Evolutionary conservation across 2,797 vertebrate genomes (phyloP), one percentile per base, ranked within the genome.

Genomic region (Chelmon rostratus): DNA sequence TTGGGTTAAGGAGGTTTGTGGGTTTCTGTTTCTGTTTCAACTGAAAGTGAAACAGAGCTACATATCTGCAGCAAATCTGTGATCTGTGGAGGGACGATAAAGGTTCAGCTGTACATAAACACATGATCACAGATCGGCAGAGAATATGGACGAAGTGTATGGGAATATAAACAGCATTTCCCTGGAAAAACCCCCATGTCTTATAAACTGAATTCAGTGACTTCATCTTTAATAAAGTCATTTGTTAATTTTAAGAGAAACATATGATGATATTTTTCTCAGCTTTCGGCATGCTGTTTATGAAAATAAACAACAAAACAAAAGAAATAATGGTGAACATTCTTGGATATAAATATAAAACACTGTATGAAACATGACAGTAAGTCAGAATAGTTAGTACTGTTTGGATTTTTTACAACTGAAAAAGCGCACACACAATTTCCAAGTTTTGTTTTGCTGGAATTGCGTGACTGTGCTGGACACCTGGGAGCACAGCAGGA

Each of bases 291-390:
- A 56, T 23, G 21, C 44, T 66, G 12, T 16, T n/a, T n/a, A n/a
- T n/a, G n/a, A n/a, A 50, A 52, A 6, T 28, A 38, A 52, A 62
- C 28, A 44, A 5, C 47, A 38, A 2, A 59, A 28, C 5, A 13
- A 11, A 40, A 25, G 31, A 40, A 19, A 62, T 42, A 65, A 56
- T 25, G 3, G 8, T 10, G 7, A 21, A 31, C 18, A 0, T 56
- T n/a, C n/a, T 58, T 40, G n/a, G n/a, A 28, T 12, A 66, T 66
- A 49, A 66, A 75, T 66, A 67, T 40, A 42, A 57, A 63, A 63
- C 25, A 33, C 1, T 35, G 10, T 54, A 11, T 54, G 35, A 37
- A 12, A 56, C 18, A 21, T 23, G n/a, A 35, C 53, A 31, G 18
- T 23, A 42, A 62, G 16, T 71, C 46, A 28, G 7, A 66, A 50